Base-by-base conservation (phyloP, 1,140 invertebrate species). In the Cyclargus thomasi region DNA sequence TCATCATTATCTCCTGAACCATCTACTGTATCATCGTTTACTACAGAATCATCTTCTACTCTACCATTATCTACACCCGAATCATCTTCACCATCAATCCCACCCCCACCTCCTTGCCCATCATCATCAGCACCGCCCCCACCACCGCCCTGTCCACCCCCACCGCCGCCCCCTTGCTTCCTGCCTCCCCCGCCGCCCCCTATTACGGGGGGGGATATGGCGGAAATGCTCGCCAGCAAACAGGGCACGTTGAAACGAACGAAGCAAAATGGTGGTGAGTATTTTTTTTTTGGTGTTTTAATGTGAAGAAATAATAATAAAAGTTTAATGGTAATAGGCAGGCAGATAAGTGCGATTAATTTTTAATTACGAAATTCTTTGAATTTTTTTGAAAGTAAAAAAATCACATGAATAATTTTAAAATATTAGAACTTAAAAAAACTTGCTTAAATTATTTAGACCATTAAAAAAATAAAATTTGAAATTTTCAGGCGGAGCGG, bases 181-280 rank as follows among this genome's bases (percentile, higher is more conserved):
- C 74, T 69, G 0, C 79, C 72, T 0, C 76, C 74, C 0, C 75
- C 73, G 0, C 74, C 76, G 1, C 71, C 75, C 39, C 39, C 39
- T 16, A 47, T 11, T 14, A 11, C 2, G 3, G 39, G 20, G 0
- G 81, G 85, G 0, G 92, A 93, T 66, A 93, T 94, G 92, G 93
- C 93, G 6, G 92, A 91, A 64, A 90, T 94, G 79, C 80, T 94
- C 47, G 92, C 92, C 5, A 90, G 90, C 18, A 90, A 82, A 78
- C 70, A 90, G 81, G 80, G 88, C 81, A 83, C 73, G 68, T 47
- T 83, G 74, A 86, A 80, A 75, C 90, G 84, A 67, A 85, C 74
- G n/a, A 83, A 86, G 10, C 80, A 84, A 64, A 86, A 84, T 73
- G 83, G 80, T 63, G 83, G 83, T 82, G 65, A 70, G 63, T 67